Evolutionary conservation across 2,888 invertebrate genomes (phyloP), one percentile per base, ranked within the genome.

Genomic region (Hemicrepidius hirtus): DNA sequence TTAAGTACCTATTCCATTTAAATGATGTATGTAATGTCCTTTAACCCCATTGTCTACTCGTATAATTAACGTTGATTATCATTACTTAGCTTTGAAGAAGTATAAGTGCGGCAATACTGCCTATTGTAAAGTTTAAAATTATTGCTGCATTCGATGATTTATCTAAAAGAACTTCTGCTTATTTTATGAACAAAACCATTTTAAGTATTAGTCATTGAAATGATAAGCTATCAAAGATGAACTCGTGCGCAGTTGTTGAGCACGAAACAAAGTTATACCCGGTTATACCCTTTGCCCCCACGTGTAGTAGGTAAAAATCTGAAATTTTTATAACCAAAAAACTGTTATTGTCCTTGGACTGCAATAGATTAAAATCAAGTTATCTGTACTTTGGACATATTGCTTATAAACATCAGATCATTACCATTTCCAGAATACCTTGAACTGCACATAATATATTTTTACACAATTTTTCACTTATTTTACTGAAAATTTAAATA

Each of bases 41-140:
- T 53, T 53, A 53, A 53, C 53, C 53, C 53, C 53, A 53, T 53
- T 53, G 53, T 53, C 57, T 37, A n/a, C 35, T 55, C 55, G 35
- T 55, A 18, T 55, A 55, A 55, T 55, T 35, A 55, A 37, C 35
- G 13, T 37, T 57, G 57, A 57, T 57, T 37, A 57, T n/a, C n/a
- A n/a, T 35, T 57, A 55, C 55, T 55, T 55, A 3, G 24, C 37
- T 32, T 57, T 57, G 53, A 53, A 53, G 53, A 53, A n/a, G 53
- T 12, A 28, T 12, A 21, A 28, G 53, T 13, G 28, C 53, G 53
- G 13, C 53, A 18, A 46, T 20, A 20, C 46, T 5, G 46, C 46
- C 3, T 46, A 46, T 20, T 46, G 9, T 9, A 7, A 20, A 18
- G 20, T 10, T 18, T 9, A 46, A 46, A 10, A 5, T 46, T 20